Evolutionary conservation across 2,797 vertebrate genomes (phyloP).

Genomic region (Protosalanx chinensis): DNA sequence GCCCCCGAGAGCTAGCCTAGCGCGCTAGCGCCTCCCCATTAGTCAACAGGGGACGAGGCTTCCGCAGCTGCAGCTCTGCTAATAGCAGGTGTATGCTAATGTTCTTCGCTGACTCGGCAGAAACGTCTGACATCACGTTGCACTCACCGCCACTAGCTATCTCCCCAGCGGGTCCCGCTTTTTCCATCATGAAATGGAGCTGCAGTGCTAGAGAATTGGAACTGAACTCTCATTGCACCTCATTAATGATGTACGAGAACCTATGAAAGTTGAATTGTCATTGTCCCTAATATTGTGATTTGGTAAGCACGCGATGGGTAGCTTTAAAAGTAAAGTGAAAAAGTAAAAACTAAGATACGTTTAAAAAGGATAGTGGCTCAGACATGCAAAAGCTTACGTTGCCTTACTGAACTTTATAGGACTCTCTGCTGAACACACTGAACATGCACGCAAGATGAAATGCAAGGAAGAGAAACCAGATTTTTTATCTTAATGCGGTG

Average conservation of each 20-base stretch:
- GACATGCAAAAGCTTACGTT: too few species aligned
- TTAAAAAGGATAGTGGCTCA: too few species aligned
- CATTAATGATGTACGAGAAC: neutral
- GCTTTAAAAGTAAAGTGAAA: too few species aligned
- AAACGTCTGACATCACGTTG: slow-evolving; percentile 50
- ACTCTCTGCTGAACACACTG: too few species aligned
- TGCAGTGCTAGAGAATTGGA: neutral
- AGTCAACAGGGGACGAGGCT: slow-evolving; percentile 37
- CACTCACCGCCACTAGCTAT: slow-evolving; percentile 37
- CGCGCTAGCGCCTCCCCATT: slow-evolving; percentile 27
- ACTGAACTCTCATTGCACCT: neutral
- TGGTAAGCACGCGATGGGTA: neutral
- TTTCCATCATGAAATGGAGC: neutral
- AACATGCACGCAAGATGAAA: too few species aligned
- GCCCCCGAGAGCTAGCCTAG: slow-evolving; percentile 14
- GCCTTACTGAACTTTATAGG: too few species aligned
- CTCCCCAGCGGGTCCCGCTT: slow-evolving; percentile 38
- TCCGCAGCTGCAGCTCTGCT: slow-evolving; percentile 57
- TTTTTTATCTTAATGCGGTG: too few species aligned
- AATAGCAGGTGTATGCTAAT: slow-evolving; percentile 75
- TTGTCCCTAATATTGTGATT: neutral
- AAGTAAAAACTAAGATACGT: too few species aligned
- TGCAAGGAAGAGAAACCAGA: too few species aligned
- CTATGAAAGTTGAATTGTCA: neutral
- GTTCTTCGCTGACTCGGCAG: slow-evolving; percentile 66